Evolutionary conservation across 2,888 invertebrate species (phyloP), one percentile per base, ranked within the genome.

Genomic region (Allygus modestus): DNA sequence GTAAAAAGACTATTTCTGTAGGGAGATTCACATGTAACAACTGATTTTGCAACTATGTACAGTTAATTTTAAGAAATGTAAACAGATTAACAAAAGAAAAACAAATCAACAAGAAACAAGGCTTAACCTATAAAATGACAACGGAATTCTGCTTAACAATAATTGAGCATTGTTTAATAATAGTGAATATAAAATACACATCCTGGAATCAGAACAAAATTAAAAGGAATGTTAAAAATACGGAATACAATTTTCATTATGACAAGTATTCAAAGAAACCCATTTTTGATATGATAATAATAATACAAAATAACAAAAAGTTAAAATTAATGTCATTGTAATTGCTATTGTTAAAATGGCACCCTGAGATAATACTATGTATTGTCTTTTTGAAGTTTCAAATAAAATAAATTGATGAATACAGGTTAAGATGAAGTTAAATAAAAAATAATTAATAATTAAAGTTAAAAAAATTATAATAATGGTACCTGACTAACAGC

Each of bases 281-380:
- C 4, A 51, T n/a, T 51, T 41, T 41, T 41, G 5, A 12, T 11
- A 51, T 7, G 17, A n/a, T 51, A 17, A 51, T 51, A 4, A 51
- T 17, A 51, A 51, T n/a, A n/a, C n/a, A 20, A 23, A 20, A 58
- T 23, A 61, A 61, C 61, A 61, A 61, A 81, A 92, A 90, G 89
- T 23, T 41, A 33, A 46, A 46, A 17, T 7, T 46, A 46, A 37
- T 37, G 37, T 37, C 46, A 46, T 46, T 46, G 37, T 83, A 84
- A 83, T 51, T 85, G 86, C 84, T 85, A 81, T 58, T 85, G 86
- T 85, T 85, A 88, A 88, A 89, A 90, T 90, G 90, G 90, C 90
- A 90, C 90, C 89, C 89, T 90, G 90, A 90, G 89, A 88, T 86
- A 89, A 65, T 89, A 89, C 88, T 65, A 65, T 65, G 26, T 12